Base-by-base conservation (phyloP, 1,140 invertebrate genomes). In the Tetragnatha versicolor region DNA sequence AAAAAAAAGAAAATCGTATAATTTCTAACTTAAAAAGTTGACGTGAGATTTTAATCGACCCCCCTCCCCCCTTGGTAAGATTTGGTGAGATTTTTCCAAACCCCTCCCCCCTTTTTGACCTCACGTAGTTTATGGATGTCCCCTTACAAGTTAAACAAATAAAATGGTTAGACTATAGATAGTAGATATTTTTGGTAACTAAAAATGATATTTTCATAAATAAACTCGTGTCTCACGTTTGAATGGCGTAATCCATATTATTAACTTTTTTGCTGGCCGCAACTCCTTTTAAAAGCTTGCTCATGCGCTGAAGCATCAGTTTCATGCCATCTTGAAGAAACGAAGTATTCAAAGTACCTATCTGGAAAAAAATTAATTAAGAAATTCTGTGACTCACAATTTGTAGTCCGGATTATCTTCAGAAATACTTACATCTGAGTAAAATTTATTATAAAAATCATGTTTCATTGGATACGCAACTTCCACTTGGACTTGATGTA, bases 251-350 rank as follows among this genome's bases (percentile, higher is more conserved):
- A 27, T 77, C 73, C 25, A 66, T 51, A 25, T 77, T 61, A 25
- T 53, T 22, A 1, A 66, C 17, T 0, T 60, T 65, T 20, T 66
- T 77, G n/a, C 20, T 22, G 9, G 7, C 20, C 14, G 73, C 49
- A 1, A 77, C 73, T 17, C 60, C 73, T 66, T 66, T 61, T 31
- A 77, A 53, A 14, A 66, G 12, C n/a, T 66, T 77, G 12, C 33
- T 31, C 47, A 77, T 22, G 0, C 39, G 60, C 10, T 55, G 37
- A 3, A 35, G 14, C 3, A 7, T 29, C 31, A 77, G 4, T 22
- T 63, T 47, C 73, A 77, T 51, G 53, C 73, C 73, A 45, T 77
- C 66, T 17, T 39, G 3, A 5, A 77, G n/a, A 22, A 77, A 77
- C 1, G 60, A 66, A 42, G 39, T 37, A 20, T 31, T 37, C 3